phyloP scores from a whole-genome alignment of 2,888 invertebrate species.

The Podotricha telesiphe region DNA sequence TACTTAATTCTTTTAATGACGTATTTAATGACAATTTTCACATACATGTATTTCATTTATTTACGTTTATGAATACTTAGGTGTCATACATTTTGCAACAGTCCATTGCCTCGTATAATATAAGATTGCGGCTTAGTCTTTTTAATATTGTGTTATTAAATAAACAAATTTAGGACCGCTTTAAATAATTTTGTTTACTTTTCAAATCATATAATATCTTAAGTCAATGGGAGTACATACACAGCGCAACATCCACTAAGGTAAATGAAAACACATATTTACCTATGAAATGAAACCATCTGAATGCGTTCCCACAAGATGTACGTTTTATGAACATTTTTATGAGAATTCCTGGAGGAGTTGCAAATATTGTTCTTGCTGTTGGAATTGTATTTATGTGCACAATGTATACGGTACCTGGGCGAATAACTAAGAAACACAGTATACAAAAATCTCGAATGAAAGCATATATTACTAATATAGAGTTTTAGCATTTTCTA shows the following conservation, averaged over 20 bases:
- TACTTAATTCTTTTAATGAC: too few species aligned
- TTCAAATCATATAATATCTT: not conserved
- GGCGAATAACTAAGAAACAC: not conserved
- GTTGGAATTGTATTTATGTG: constrained; percentile 31
- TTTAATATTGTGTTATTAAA: not conserved
- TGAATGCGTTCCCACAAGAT: constrained; percentile 26
- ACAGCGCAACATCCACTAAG: not conserved
- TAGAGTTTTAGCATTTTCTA: not conserved
- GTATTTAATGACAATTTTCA: too few species aligned
- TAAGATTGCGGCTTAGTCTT: too few species aligned
- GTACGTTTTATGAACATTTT: constrained; percentile 39
- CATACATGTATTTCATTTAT: too few species aligned
- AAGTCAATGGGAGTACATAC: not conserved
- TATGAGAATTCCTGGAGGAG: constrained; percentile 37
- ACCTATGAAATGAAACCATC: constrained; percentile 28
- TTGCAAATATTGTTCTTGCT: constrained; percentile 40
- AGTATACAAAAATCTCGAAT: constrained; percentile 8
- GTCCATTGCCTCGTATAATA: too few species aligned
- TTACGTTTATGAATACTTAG: too few species aligned
- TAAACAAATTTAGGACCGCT: not conserved
- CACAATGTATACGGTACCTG: constrained; percentile 11
- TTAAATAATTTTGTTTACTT: not conserved
- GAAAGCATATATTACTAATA: constrained; percentile 1
- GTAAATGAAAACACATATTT: constrained; percentile 22
- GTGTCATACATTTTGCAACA: too few species aligned